phyloP scores from a whole-genome alignment of 2,797 vertebrate genomes.

The Lutjanus argentimaculatus region DNA sequence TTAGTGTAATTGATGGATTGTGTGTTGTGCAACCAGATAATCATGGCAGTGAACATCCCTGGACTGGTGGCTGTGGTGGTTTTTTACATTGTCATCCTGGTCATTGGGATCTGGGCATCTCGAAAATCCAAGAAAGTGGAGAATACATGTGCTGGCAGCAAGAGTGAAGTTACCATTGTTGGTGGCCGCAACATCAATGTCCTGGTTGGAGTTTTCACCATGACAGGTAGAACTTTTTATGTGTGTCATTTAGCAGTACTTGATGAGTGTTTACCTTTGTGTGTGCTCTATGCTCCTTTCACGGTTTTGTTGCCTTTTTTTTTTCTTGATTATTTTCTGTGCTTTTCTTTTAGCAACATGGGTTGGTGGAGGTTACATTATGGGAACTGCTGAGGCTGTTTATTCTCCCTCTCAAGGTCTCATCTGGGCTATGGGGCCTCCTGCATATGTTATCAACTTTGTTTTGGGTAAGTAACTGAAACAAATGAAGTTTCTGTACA shows the following conservation, averaged over 20 bases:
- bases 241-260: not conserved
- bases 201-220: slow-evolving; percentile 78
- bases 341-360: slow-evolving; percentile 80
- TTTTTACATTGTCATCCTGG: slow-evolving; percentile 73
- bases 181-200: slow-evolving; percentile 74
- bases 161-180: slow-evolving; percentile 75
- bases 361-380: slow-evolving; percentile 87
- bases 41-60: slow-evolving; percentile 66
- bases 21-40: slow-evolving; percentile 41
- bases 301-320: not conserved
- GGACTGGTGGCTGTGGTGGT: slow-evolving; percentile 59
- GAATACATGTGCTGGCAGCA: slow-evolving; percentile 57
- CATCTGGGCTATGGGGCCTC: slow-evolving; percentile 83
- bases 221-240: slow-evolving; percentile 66
- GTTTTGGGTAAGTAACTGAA: slow-evolving; percentile 79
- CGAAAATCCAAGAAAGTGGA: slow-evolving; percentile 73
- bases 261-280: not conserved
- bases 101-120: slow-evolving; percentile 74
- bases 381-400: slow-evolving; percentile 85
- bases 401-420: slow-evolving; percentile 84
- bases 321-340: slow-evolving; percentile 11
- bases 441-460: slow-evolving; percentile 81
- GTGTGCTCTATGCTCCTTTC: not conserved
- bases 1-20: not conserved
- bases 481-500: not conserved